Evolutionary conservation across 1,140 invertebrate genomes (phyloP).

Genomic region (Stenopsyche tienmushanensis): DNA sequence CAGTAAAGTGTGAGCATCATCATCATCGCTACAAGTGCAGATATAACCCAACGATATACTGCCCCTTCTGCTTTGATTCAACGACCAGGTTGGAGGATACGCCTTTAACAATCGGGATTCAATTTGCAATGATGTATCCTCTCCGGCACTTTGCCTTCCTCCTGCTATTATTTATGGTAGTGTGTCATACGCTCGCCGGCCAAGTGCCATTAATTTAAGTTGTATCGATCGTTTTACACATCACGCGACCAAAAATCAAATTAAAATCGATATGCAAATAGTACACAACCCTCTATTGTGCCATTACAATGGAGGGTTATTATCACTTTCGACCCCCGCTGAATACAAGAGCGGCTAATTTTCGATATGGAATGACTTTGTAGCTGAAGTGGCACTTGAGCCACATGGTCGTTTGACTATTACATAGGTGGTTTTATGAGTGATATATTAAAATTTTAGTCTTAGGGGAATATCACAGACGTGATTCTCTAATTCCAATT

Average conservation of each 20-base stretch:
- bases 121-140: background rate
- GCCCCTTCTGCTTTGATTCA: background rate
- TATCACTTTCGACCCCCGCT: background rate
- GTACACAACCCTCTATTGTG: slow-evolving; percentile 6
- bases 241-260: slow-evolving; percentile 25
- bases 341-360: slow-evolving; percentile 29
- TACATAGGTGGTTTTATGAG: background rate
- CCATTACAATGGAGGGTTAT: slow-evolving; percentile 10
- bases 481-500: too few relatives aligned
- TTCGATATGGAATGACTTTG: slow-evolving; percentile 29
- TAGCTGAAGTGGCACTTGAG: slow-evolving; percentile 12
- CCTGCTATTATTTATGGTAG: background rate
- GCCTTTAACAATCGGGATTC: background rate
- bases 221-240: too few relatives aligned
- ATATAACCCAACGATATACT: background rate
- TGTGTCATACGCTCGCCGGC: too few relatives aligned
- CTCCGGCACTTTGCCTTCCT: background rate
- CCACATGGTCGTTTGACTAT: slow-evolving; percentile 26
- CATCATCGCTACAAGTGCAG: slow-evolving; percentile 14
- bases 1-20: slow-evolving; percentile 29
- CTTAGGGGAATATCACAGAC: too few relatives aligned
- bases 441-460: background rate
- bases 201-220: too few relatives aligned
- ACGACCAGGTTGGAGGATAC: too few relatives aligned
- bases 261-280: slow-evolving; percentile 39